These are phyloP conservation scores for Caretta caretta DNA, from an alignment of 2,113 vertebrate genomes.

Conservation along the genomic window DNA sequence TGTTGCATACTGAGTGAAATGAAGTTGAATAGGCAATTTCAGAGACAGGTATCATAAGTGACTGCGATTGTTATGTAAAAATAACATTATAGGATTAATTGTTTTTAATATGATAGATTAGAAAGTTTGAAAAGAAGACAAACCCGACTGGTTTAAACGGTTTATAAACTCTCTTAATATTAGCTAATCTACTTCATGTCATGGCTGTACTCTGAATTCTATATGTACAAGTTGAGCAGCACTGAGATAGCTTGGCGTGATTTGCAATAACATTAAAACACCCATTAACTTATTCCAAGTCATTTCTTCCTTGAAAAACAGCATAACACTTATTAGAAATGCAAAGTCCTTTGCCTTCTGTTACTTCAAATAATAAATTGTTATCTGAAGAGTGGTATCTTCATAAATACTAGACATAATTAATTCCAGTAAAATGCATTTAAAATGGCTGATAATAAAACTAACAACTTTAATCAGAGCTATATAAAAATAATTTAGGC, in stretches of 20 bases:
- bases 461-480: not conserved
- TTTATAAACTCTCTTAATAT: not conserved
- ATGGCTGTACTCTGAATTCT: not conserved
- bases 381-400: not conserved
- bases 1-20: not conserved
- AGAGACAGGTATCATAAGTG: not conserved
- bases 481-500: not conserved
- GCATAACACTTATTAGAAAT: not conserved
- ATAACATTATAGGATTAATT: not conserved
- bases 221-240: not conserved
- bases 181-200: not conserved
- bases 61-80: not conserved
- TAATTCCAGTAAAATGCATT: conserved; percentile 1
- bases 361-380: conserved; percentile 4
- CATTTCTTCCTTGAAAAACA: not conserved
- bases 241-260: not conserved
- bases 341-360: not conserved
- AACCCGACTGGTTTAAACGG: not conserved
- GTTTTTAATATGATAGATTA: not conserved
- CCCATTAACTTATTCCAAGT: not conserved
- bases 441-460: conserved; percentile 22
- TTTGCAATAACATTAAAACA: not conserved
- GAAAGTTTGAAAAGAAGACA: not conserved
- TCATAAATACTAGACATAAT: conserved; percentile 18
- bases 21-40: not conserved